Base-by-base conservation (phyloP, 2,888 invertebrate species). In the Notocelia uddmanniana region DNA sequence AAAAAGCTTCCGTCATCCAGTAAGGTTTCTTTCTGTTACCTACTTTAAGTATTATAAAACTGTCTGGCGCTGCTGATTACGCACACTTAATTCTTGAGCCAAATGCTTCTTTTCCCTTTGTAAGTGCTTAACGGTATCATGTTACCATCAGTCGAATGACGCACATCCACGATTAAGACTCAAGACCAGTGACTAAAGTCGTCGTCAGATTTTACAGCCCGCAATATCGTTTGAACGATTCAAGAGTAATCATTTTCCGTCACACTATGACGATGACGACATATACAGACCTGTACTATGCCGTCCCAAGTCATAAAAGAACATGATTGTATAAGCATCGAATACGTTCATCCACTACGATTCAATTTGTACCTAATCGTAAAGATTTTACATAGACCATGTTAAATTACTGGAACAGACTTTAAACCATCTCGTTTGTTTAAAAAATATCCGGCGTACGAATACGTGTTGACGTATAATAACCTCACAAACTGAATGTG, bases 171-270 rank as follows among this genome's bases (percentile, higher is more conserved):
- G 50, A 50, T 64, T 59, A 41, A 52, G 64, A 23, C 21, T 19
- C 19, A 58, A 64, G 34, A 37, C 62, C 52, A 67, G 54, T 67
- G 71, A 71, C 54, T 55, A 60, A 48, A 54, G 19, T 59, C 54
- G 54, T 59, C 63, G 69, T 69, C 63, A 69, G 82, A 82, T 85
- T n/a, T 86, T 82, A 84, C 80, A 79, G 80, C 80, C 76, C 19
- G 37, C 70, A 74, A 68, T 80, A 88, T 88, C 85, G 84, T 78
- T 54, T 75, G 76, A 80, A 79, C 80, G 82, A 85, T 85, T 84
- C 80, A 80, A n/a, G 83, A 83, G 79, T 87, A 83, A 85, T 84
- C 82, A 81, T 84, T 81, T 79, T 66, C 69, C 67, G 68, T 66
- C 60, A 68, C 37, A 64, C 23, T 54, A 19, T 63, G 62, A 64